Evolutionary conservation across 2,113 vertebrate species (phyloP).

Genomic region (Acrocephalus arundinaceus): DNA sequence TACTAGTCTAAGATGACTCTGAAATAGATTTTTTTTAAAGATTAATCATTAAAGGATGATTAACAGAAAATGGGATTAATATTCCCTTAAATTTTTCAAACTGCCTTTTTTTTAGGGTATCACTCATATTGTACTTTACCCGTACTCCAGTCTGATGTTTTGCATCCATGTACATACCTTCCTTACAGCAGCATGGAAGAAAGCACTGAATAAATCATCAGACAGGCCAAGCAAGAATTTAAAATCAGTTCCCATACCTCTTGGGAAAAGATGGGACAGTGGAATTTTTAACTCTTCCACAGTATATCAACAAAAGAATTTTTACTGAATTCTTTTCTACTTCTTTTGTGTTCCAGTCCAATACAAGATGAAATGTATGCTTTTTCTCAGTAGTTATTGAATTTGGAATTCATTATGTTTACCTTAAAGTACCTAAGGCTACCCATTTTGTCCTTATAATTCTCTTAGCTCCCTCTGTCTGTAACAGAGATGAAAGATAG

Average conservation of each 20-base stretch:
- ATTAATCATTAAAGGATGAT: background rate
- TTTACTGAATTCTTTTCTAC: background rate
- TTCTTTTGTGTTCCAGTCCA: background rate
- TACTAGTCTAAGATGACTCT: background rate
- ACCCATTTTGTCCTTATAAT: background rate
- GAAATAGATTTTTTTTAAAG: background rate
- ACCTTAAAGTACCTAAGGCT: background rate
- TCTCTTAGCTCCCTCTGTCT: background rate
- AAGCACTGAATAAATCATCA: conserved; percentile 33
- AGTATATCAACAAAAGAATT: background rate
- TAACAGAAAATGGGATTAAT: background rate
- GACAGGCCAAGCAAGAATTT: background rate
- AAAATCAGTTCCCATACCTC: background rate
- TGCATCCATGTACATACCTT: background rate
- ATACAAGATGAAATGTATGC: background rate
- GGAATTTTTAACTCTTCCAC: conserved; percentile 11
- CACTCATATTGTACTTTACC: background rate
- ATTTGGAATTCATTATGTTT: background rate
- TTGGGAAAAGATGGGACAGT: conserved; percentile 7
- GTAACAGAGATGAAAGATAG: background rate
- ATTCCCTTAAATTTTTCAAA: background rate
- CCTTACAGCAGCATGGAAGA: background rate
- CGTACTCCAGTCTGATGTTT: background rate
- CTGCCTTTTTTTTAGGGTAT: background rate
- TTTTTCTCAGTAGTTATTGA: background rate